These are phyloP conservation scores for Tinea trinotella DNA, from an alignment of 2,888 invertebrate species.

Conservation along the genomic window DNA sequence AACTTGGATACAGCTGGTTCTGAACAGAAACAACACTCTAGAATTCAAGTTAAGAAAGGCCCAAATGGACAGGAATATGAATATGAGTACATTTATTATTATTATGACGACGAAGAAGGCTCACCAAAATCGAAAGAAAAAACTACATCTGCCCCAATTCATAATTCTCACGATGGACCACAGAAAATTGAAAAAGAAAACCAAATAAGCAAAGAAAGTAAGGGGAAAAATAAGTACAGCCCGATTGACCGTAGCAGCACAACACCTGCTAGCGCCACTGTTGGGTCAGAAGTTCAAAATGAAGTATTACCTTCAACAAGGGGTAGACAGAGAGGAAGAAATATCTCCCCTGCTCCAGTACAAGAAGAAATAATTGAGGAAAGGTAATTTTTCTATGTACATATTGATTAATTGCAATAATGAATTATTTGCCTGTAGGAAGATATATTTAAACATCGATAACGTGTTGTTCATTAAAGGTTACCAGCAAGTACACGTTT, in stretches of 20 bases:
- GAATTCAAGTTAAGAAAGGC: conserved; percentile 88
- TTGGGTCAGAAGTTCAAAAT: conserved; percentile 74
- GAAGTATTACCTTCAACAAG: conserved; percentile 74
- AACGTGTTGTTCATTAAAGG: conserved; percentile 39
- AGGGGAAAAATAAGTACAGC: conserved; percentile 70
- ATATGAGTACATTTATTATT: conserved; percentile 93
- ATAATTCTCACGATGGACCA: conserved; percentile 75
- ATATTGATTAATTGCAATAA: background rate
- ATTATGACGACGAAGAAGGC: conserved; percentile 84
- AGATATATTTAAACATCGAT: background rate
- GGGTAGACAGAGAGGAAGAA: conserved; percentile 65
- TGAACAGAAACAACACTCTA: conserved; percentile 78
- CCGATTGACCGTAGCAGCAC: conserved; percentile 62
- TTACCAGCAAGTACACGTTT: conserved; percentile 89
- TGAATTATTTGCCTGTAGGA: background rate
- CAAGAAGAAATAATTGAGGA: conserved; percentile 69
- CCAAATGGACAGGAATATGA: conserved; percentile 93
- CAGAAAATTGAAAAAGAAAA: conserved; percentile 61
- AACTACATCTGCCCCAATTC: conserved; percentile 34
- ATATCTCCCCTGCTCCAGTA: conserved; percentile 52
- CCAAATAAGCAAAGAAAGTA: conserved; percentile 52
- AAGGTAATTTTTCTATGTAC: conserved; percentile 40
- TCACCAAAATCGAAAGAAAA: conserved; percentile 40
- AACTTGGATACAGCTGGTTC: conserved; percentile 76
- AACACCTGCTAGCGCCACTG: conserved; percentile 52